Conservation (phyloP, 1,140 invertebrate species). For the Thaumetopoea pityocampa region DNA sequence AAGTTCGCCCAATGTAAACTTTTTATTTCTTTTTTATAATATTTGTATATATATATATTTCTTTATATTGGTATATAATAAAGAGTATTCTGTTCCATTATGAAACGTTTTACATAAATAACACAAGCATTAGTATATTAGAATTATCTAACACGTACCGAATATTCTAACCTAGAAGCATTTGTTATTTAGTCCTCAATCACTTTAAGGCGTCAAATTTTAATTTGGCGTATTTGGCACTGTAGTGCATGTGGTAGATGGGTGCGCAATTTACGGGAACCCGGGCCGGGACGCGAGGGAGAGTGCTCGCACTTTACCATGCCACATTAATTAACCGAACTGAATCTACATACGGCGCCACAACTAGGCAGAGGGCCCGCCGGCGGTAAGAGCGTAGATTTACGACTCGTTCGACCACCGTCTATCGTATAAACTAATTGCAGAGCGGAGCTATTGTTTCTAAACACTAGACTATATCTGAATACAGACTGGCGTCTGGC, state of each 20-base stretch:
- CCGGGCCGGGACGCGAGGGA: slow-evolving; percentile 38
- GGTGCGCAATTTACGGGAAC: slow-evolving; percentile 63
- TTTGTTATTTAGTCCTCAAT: slow-evolving; percentile 6
- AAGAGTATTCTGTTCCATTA: too few species aligned
- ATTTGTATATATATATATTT: too few species aligned
- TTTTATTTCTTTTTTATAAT: too few species aligned
- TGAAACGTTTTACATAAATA: too few species aligned
- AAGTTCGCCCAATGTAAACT: too few species aligned
- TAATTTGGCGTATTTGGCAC: slow-evolving; percentile 59
- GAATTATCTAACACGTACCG: too few species aligned
- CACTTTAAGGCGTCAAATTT: slow-evolving; percentile 48
- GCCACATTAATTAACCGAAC: slow-evolving; percentile 68
- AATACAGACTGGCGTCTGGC: slow-evolving; percentile 32
- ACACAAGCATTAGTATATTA: too few species aligned
- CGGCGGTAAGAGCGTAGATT: slow-evolving; percentile 64
- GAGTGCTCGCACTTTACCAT: slow-evolving; percentile 52
- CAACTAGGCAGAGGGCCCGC: slow-evolving; percentile 51
- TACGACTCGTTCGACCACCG: slow-evolving; percentile 67
- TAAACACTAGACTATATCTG: slow-evolving; percentile 55
- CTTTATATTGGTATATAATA: too few species aligned
- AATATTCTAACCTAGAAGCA: too few species aligned
- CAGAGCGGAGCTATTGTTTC: slow-evolving; percentile 67
- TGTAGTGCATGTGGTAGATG: slow-evolving; percentile 57
- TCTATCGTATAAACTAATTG: slow-evolving; percentile 72
- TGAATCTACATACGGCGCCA: slow-evolving; percentile 66